Base-by-base conservation (phyloP, 2,113 vertebrate species). In the Condylura cristata region DNA sequence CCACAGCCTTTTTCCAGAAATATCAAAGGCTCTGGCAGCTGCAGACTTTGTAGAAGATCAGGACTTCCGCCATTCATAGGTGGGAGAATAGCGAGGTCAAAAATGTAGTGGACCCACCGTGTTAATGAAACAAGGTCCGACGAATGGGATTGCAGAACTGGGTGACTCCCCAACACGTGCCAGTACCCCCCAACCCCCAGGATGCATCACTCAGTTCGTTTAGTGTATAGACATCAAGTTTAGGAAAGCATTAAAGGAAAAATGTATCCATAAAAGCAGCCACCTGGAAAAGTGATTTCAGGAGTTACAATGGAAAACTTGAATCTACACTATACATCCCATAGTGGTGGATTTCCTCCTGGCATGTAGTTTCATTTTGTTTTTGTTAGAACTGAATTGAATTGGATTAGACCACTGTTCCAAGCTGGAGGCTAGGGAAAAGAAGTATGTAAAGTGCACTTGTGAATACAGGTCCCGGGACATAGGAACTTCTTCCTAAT, bases 91-190 rank as follows among this genome's bases (percentile, higher is more conserved):
- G n/a, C 46, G 75, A 93, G 48, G 12, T 51, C 81, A 70, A 82
- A 82, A 74, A 75, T n/a, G 41, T 94, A 18, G 37, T 26, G 30
- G 34, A 61, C 41, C 66, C 28, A 28, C 68, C 63, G 48, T 90
- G 44, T 74, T 84, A 76, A 72, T 92, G 79, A 95, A 92, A 37
- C 30, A 80, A 90, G 26, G 14, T 46, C 24, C 58, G 74, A 65
- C 14, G 53, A 60, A 68, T 3, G 2, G 32, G 44, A 72, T 51
- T 60, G 68, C 13, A 41, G 61, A 8, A 37, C 61, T 24, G 30
- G 51, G 56, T 20, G 44, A n/a, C 68, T 86, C 72, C 82, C 83
- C 20, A 56, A 51, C 48, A 3, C 48, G 2, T 6, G 53, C 20
- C 20, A 56, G 5, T 56, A n/a, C 53, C 53, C 20, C 53, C 48